phyloP scores from a whole-genome alignment of 2,888 invertebrate genomes.

The Lasioglossum malachurum region DNA sequence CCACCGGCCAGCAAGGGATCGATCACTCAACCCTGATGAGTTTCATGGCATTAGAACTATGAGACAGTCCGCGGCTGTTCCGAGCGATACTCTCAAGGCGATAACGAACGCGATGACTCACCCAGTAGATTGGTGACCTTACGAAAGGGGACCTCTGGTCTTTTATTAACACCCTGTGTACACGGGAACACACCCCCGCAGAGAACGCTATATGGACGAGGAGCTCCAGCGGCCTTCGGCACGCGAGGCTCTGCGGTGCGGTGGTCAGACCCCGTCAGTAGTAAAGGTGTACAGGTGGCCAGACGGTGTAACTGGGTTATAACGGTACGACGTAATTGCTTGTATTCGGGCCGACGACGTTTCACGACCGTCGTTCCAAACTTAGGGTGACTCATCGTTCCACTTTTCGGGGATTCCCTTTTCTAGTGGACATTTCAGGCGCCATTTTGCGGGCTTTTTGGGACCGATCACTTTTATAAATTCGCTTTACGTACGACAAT shows the following conservation, averaged over 20 bases:
- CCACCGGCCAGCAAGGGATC: not conserved
- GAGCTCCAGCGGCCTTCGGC: constrained; percentile 58
- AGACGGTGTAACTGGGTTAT: constrained; percentile 58
- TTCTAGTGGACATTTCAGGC: not conserved
- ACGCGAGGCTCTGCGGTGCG: constrained; percentile 64
- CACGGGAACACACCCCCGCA: constrained; percentile 9
- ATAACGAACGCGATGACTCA: not conserved
- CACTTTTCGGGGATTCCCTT: not conserved
- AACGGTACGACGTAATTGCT: constrained; percentile 32
- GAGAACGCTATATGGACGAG: constrained; percentile 13
- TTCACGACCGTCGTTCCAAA: constrained; percentile 36
- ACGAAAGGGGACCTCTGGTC: not conserved
- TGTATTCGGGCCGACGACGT: constrained; percentile 42
- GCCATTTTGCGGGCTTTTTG: not conserved
- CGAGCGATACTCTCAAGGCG: constrained; percentile 11
- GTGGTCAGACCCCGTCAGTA: constrained; percentile 56
- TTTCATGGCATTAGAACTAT: not conserved
- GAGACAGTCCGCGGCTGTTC: not conserved
- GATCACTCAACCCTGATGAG: constrained; percentile 5
- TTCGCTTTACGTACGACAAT: too few species aligned
- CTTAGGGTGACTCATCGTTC: constrained; percentile 17
- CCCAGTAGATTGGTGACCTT: constrained; percentile 14
- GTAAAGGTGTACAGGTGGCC: constrained; percentile 60
- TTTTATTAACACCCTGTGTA: constrained; percentile 42
- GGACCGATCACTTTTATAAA: not conserved